These are phyloP conservation scores for Erpobdella octoculata DNA, from an alignment of 2,888 invertebrate species.

Conservation along the genomic window DNA sequence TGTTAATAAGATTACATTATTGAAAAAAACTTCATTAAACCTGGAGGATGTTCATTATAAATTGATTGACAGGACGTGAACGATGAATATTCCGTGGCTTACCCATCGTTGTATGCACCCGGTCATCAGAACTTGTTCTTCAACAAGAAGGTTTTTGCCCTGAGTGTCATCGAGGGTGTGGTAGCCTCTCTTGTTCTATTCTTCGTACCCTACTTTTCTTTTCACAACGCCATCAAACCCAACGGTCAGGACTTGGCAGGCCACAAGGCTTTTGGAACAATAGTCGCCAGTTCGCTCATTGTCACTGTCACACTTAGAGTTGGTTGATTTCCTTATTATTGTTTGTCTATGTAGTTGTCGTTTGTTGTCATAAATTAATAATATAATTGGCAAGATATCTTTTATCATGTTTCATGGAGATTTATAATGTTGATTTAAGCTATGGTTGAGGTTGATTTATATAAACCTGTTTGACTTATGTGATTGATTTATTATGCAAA, in stretches of 20 bases:
- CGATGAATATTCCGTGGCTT: constrained; percentile 73
- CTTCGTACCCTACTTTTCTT: constrained; percentile 87
- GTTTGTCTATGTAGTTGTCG: background rate
- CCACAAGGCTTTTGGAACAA: constrained; percentile 88
- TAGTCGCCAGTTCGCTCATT: constrained; percentile 88
- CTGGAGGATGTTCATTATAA: background rate
- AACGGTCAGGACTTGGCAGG: constrained; percentile 83
- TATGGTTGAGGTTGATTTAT: background rate
- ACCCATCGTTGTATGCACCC: constrained; percentile 88
- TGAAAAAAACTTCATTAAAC: too few species aligned
- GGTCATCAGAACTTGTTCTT: constrained; percentile 88
- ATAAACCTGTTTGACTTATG: too few species aligned
- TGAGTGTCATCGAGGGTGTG: constrained; percentile 90
- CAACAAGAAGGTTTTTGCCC: constrained; percentile 78
- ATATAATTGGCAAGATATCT: too few species aligned
- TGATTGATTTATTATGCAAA: too few species aligned
- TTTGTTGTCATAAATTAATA: too few species aligned
- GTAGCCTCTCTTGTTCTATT: constrained; percentile 90
- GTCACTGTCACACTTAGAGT: constrained; percentile 94
- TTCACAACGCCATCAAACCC: constrained; percentile 77
- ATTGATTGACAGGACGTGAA: constrained; percentile 62
- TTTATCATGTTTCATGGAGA: background rate
- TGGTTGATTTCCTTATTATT: constrained; percentile 41
- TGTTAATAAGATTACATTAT: too few species aligned
- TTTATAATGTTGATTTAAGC: background rate